Evolutionary conservation across 2,113 vertebrate species (phyloP), one percentile per base, ranked within the genome.

Genomic region (Centropus unirufus): DNA sequence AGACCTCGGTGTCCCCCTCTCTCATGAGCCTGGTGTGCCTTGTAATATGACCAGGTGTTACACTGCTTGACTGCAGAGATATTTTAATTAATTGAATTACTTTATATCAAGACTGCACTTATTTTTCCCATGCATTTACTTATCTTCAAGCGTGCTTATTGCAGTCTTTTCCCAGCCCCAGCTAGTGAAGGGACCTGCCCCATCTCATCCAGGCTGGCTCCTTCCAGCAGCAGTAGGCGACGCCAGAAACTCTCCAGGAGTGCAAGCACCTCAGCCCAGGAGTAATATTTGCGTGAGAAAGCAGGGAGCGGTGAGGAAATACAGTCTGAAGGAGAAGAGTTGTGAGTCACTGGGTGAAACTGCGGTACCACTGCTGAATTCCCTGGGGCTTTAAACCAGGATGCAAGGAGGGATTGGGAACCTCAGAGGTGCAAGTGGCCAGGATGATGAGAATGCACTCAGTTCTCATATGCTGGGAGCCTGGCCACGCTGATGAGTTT

Each of bases 261-360:
- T 67, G 3, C 3, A 49, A 73, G 78, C 84, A 51, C 62, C 59
- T 61, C 5, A 9, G 68, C 51, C 55, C 75, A 89, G 42, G n/a
- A 4, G 13, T 5, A 55, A 67, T 42, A 76, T 78, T 83, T 92
- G 58, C 85, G 62, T 54, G 63, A 95, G 79, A 74, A 88, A 80
- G 26, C 4, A 6, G 39, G 18, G 73, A 89, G 54, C 4, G 2
- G 46, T 29, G 83, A 83, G 61, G 68, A 61, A 89, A 79, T 46
- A 20, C 83, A 87, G 61, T 55, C 61, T 16, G 32, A 92, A 96
- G 80, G 52, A 17, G 21, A 88, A 66, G 87, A 73, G 29, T 19
- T 2, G 10, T 93, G 82, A 95, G 83, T 96, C 93, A 93, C 42
- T 83, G 7, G 54, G 51, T 47, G 93, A 95, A 94, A 93, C 93